Base-by-base conservation (phyloP, 2,113 vertebrate genomes). In the Amia ocellicauda region DNA sequence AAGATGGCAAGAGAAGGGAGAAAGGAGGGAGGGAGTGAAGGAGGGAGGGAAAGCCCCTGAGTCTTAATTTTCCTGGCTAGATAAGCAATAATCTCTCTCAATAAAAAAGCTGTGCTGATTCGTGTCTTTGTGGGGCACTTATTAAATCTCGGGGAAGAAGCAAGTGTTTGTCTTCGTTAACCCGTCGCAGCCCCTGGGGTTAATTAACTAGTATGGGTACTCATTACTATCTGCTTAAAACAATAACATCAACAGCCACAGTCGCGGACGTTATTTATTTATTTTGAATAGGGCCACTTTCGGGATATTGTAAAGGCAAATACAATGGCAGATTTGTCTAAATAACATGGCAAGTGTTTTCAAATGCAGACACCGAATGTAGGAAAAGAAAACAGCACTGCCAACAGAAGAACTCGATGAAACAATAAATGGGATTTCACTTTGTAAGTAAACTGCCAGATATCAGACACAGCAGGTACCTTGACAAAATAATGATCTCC, bases 31-130 rank as follows among this genome's bases (percentile, higher is more conserved):
- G 64, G 74, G 66, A 59, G 68, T 10, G 41, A 64, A 70, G 72
- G 72, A 70, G 69, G 70, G 69, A 53, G 64, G 28, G 23, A 70
- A 65, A 65, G 56, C 66, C 63, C 69, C 43, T 55, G 49, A 59
- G 59, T 66, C 58, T 58, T 70, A 23, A 66, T 69, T 69, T 66
- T 36, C 63, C 57, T 52, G 53, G 29, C 57, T 19, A 68, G 68
- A 70, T 73, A 72, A 73, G 62, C 67, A 62, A 70, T 66, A 68
- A 70, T 76, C 70, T 68, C 60, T 57, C 59, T 55, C 45, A 62
- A 57, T 76, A 66, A 70, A 63, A 10, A 68, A 58, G 62, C 27
- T 55, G 45, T 3, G 51, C 68, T 69, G 56, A 73, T 71, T 55
- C 54, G 36, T 58, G 45, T 16, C 63, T 69, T 66, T 68, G 68